phyloP scores from a whole-genome alignment of 2,113 vertebrate genomes.

The Hydrolagus affinis region DNA sequence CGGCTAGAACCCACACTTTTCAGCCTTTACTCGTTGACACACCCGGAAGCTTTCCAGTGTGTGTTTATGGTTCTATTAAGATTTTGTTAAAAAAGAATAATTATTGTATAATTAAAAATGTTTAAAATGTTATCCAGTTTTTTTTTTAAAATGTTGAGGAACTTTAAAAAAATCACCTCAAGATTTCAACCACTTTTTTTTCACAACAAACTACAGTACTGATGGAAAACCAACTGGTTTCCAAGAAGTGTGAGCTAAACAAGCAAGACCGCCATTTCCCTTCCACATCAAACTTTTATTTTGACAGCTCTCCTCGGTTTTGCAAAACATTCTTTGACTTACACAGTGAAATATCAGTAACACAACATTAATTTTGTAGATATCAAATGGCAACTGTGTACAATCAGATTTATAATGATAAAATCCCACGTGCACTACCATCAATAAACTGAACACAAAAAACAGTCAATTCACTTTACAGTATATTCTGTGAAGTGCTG shows the following conservation, averaged over 20 bases:
- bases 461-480: no score
- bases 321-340: not conserved
- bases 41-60: no score
- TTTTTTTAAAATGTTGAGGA: no score
- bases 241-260: not conserved
- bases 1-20: no score
- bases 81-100: no score
- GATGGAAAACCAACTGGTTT: not conserved
- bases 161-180: no score
- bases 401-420: not conserved
- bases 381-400: not conserved
- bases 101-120: no score
- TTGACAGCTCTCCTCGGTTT: not conserved
- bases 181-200: not conserved
- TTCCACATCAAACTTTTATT: not conserved
- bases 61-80: no score
- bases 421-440: not conserved
- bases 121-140: no score
- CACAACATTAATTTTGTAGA: not conserved
- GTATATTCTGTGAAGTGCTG: no score
- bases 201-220: not conserved
- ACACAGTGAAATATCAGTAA: no score
- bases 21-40: no score
- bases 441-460: not conserved
- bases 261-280: not conserved